phyloP scores from a whole-genome alignment of 2,888 invertebrate genomes.

The Rhorus exstirpatorius region DNA sequence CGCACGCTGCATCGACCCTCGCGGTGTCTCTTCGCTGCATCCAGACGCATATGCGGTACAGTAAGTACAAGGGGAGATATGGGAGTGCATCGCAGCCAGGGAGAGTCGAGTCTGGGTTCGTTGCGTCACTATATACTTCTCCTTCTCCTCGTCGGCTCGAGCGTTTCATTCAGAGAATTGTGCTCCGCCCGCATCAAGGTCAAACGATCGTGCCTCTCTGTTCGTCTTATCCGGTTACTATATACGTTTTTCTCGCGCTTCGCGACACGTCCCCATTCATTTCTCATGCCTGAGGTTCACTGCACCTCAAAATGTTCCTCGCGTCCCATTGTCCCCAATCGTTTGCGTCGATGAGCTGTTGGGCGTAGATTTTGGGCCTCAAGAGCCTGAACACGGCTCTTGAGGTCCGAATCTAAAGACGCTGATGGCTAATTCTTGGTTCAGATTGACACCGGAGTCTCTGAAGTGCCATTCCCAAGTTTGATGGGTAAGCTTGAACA shows the following conservation, averaged over 20 bases:
- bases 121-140: too few relatives aligned
- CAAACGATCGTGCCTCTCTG: constrained; percentile 80
- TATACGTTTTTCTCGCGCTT: constrained; percentile 45
- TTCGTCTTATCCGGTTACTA: constrained; percentile 37
- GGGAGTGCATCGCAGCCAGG: constrained; percentile 34
- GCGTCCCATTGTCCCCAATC: background rate
- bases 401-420: too few relatives aligned
- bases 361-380: background rate
- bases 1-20: constrained; percentile 2
- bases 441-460: too few relatives aligned
- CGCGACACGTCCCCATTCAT: constrained; percentile 67
- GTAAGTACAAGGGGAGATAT: background rate
- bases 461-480: too few relatives aligned
- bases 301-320: background rate
- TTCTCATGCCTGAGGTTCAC: constrained; percentile 50
- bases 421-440: too few relatives aligned
- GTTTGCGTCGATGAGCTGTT: background rate
- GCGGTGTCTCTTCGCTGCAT: constrained; percentile 3
- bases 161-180: constrained; percentile 83
- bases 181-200: constrained; percentile 81
- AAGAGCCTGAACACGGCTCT: too few relatives aligned
- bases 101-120: constrained; percentile 43
- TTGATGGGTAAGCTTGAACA: too few relatives aligned
- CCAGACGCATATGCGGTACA: background rate
- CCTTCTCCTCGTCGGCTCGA: constrained; percentile 73